phyloP scores from a whole-genome alignment of 2,888 invertebrate genomes.

The Helicoverpa assulta region DNA sequence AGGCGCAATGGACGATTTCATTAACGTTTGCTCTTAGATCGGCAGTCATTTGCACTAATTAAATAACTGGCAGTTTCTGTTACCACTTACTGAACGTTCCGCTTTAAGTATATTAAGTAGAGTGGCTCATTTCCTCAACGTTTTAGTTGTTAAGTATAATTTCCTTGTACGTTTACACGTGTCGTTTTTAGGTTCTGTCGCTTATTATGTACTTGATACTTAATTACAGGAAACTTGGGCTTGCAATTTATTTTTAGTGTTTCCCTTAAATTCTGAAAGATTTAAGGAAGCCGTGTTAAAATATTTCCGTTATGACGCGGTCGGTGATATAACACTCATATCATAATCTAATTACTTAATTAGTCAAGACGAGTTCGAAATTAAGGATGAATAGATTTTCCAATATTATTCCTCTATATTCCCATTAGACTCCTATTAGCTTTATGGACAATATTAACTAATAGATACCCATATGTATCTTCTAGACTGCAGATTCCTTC shows the following conservation, averaged over 20 bases:
- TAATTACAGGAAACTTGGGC: too few relatives aligned
- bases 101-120: constrained; percentile 34
- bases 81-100: constrained; percentile 44
- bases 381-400: too few relatives aligned
- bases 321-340: too few relatives aligned
- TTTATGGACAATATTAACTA: not conserved
- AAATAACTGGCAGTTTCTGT: constrained; percentile 63
- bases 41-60: constrained; percentile 64
- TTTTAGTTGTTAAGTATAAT: constrained; percentile 18
- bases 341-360: too few relatives aligned
- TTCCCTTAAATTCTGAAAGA: too few relatives aligned
- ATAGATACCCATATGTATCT: too few relatives aligned
- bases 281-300: not conserved
- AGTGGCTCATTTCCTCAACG: constrained; percentile 37
- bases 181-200: not conserved
- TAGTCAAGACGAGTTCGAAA: too few relatives aligned
- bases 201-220: not conserved
- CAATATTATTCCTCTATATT: not conserved
- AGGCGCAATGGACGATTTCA: constrained; percentile 53
- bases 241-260: too few relatives aligned
- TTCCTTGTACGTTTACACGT: not conserved
- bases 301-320: not conserved
- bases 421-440: not conserved
- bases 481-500: too few relatives aligned
- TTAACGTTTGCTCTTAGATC: constrained; percentile 58